phyloP scores from a whole-genome alignment of 1,140 invertebrate genomes.

The Proales similis region DNA sequence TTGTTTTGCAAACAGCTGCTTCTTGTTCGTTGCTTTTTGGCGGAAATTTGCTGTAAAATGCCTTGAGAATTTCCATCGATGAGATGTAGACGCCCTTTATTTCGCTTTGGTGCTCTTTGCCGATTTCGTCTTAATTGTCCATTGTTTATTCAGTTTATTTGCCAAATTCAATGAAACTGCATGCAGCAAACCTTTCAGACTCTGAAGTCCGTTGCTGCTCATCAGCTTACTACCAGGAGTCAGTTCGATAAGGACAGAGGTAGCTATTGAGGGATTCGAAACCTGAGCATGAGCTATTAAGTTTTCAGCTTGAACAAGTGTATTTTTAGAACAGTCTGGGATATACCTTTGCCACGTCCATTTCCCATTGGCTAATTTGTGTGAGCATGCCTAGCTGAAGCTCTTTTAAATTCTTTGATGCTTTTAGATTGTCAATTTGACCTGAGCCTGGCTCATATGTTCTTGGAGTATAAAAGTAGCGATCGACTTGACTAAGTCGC shows the following conservation, averaged over 20 bases:
- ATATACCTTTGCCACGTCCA: conserved; percentile 4
- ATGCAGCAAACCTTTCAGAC: neutral
- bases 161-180: no score
- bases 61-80: conserved; percentile 17
- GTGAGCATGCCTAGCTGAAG: neutral
- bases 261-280: conserved; percentile 10
- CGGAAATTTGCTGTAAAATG: conserved; percentile 28
- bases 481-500: conserved; percentile 14
- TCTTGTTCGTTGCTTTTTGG: conserved; percentile 28
- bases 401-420: neutral
- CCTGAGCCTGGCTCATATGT: neutral
- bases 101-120: conserved; percentile 18
- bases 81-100: conserved; percentile 29
- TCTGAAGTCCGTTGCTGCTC: conserved; percentile 27
- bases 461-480: conserved; percentile 34
- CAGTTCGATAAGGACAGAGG: conserved; percentile 16
- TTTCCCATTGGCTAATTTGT: neutral
- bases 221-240: conserved; percentile 27
- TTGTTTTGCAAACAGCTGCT: neutral
- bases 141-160: neutral
- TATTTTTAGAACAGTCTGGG: no score
- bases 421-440: neutral
- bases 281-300: no score
- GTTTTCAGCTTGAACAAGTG: no score
- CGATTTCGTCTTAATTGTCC: conserved; percentile 7